Evolutionary conservation across 2,113 vertebrate genomes (phyloP).

Genomic region (Mesitornis unicolor): DNA sequence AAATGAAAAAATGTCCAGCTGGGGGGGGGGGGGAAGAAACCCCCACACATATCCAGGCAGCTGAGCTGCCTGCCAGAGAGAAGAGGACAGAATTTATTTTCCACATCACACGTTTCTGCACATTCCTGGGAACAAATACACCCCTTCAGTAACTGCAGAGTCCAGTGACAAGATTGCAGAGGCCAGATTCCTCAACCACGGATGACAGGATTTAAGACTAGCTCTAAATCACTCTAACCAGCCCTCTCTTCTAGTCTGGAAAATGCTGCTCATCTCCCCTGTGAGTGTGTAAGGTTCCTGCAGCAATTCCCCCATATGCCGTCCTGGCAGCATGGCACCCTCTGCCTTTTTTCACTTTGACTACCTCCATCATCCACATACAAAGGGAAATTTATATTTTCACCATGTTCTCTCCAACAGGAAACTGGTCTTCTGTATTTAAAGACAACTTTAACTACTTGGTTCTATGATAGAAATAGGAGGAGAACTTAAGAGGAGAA

Average conservation of each 20-base stretch:
- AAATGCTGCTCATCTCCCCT: background rate
- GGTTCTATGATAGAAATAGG: background rate
- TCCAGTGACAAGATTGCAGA: background rate
- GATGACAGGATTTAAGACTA: background rate
- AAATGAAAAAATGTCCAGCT: background rate
- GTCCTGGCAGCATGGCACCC: background rate
- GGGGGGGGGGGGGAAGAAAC: rapidly evolving
- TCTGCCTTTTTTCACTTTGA: background rate
- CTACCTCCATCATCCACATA: rapidly evolving
- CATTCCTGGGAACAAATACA: background rate
- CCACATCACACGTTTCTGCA: background rate
- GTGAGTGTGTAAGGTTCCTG: background rate
- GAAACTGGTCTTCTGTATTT: background rate
- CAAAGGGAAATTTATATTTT: background rate
- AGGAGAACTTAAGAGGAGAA: background rate
- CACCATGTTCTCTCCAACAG: background rate
- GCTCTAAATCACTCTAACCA: background rate
- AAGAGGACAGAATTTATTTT: background rate
- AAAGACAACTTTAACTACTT: background rate
- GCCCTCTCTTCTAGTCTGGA: background rate
- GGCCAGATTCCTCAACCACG: background rate
- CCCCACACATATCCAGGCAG: background rate
- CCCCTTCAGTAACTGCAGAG: background rate
- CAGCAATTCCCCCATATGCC: background rate
- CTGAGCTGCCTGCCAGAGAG: background rate